These are phyloP conservation scores for Escarpia spicata DNA, from an alignment of 2,888 invertebrate genomes.

Conservation along the genomic window DNA sequence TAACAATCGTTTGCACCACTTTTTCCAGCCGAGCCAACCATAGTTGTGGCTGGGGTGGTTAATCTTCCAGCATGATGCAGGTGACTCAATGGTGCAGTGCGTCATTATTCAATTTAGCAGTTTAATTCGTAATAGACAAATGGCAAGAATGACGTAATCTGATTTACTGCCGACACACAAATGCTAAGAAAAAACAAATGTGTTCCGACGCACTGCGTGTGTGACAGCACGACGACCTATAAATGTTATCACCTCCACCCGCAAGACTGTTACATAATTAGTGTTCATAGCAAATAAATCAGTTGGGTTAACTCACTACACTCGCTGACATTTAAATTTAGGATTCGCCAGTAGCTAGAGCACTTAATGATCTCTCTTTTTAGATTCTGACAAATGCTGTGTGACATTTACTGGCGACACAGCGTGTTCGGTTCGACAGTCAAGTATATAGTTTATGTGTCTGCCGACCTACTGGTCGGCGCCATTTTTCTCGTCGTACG, in stretches of 20 bases:
- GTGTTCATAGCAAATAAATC: constrained; percentile 3
- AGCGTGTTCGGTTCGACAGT: neutral
- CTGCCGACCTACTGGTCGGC: neutral
- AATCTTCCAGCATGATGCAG: neutral
- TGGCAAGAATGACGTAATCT: neutral
- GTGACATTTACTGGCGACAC: neutral
- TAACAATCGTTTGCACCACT: too few species aligned
- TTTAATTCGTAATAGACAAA: too few species aligned
- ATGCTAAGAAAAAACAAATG: neutral
- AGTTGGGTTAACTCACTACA: neutral
- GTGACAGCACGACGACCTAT: neutral
- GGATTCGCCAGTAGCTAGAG: neutral
- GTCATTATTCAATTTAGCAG: too few species aligned
- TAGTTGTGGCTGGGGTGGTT: too few species aligned
- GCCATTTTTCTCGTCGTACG: neutral
- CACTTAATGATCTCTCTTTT: neutral
- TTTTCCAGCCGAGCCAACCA: too few species aligned
- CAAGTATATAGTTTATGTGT: neutral
- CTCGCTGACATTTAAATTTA: neutral
- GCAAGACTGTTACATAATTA: neutral
- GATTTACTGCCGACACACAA: neutral
- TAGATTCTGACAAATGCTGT: neutral
- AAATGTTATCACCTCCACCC: neutral
- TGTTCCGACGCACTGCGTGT: neutral
- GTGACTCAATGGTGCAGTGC: neutral